phyloP scores from a whole-genome alignment of 2,797 vertebrate species.

The Neoniphon sammara region DNA sequence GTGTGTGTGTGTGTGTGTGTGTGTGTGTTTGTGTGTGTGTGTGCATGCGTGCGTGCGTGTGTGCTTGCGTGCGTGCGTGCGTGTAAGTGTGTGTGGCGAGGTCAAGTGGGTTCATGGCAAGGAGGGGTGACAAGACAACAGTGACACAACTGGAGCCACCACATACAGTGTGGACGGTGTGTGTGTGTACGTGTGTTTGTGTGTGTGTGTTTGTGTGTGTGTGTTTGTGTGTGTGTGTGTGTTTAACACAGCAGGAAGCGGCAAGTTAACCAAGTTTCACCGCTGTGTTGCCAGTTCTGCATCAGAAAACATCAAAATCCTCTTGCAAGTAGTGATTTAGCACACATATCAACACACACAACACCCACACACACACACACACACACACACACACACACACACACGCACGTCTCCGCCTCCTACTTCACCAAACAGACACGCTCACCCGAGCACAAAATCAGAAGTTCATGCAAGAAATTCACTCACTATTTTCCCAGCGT shows the following conservation, averaged over 20 bases:
- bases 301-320: slow-evolving; percentile 57
- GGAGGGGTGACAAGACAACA: slow-evolving; percentile 58
- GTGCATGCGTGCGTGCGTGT: neutral
- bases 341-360: slow-evolving; percentile 17
- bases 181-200: slow-evolving; percentile 22
- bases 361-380: slow-evolving; percentile 17
- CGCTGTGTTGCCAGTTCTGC: slow-evolving; percentile 54
- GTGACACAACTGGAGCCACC: slow-evolving; percentile 59
- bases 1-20: slow-evolving; percentile 22
- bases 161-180: slow-evolving; percentile 27
- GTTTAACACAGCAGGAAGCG: slow-evolving; percentile 38
- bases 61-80: neutral
- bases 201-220: neutral
- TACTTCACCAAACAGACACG: slow-evolving; percentile 61
- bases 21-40: slow-evolving; percentile 52
- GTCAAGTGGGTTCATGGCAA: slow-evolving; percentile 50
- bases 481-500: slow-evolving; percentile 61
- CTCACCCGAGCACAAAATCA: slow-evolving; percentile 80
- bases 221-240: slow-evolving; percentile 35
- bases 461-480: slow-evolving; percentile 79
- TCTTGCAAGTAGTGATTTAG: slow-evolving; percentile 47
- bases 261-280: slow-evolving; percentile 54
- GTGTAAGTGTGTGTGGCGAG: neutral
- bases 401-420: slow-evolving; percentile 50
- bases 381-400: slow-evolving; percentile 16